Conservation (phyloP, 2,888 invertebrate species). For the Aspidapion aeneum region DNA sequence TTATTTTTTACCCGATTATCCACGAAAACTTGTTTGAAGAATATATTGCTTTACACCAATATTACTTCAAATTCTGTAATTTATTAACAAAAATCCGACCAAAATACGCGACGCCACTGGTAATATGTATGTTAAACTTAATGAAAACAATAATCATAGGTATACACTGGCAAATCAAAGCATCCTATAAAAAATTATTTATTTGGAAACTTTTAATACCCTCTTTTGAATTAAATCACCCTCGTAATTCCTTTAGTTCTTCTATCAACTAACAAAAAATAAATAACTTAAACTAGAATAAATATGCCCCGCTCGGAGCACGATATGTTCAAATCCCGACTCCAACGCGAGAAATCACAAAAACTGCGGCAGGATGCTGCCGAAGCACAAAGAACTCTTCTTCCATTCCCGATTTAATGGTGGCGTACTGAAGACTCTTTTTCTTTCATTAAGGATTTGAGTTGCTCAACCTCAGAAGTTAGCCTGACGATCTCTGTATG, state of each 20-base stretch:
- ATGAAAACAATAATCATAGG: conserved; percentile 31
- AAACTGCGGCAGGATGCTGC: conserved; percentile 13
- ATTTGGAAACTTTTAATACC: conserved; percentile 21
- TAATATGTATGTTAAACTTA: conserved; percentile 28
- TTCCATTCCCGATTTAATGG: conserved; percentile 21
- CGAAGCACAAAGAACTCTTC: conserved; percentile 17
- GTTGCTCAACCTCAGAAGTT: conserved; percentile 86
- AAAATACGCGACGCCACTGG: too few species aligned
- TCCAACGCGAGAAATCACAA: conserved; percentile 38
- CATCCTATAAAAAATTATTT: conserved; percentile 29
- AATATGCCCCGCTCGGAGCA: conserved; percentile 38
- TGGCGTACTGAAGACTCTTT: conserved; percentile 21
- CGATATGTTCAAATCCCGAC: conserved; percentile 40
- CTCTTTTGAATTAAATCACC: conserved; percentile 5
- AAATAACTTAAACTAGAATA: conserved; percentile 41
- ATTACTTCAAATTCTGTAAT: too few species aligned
- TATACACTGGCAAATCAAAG: conserved; percentile 39
- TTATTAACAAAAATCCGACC: too few species aligned
- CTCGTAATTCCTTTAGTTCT: conserved; percentile 15
- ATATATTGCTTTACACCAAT: too few species aligned
- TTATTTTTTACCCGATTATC: too few species aligned
- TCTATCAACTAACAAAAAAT: conserved; percentile 34
- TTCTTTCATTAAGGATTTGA: conserved; percentile 72
- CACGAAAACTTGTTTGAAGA: too few species aligned
- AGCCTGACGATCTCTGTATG: conserved; percentile 84